A percentile compares a stretch with the other conserved stretches of the same genome.
These are phyloP conservation scores for Nasonovia ribisnigri DNA, from an alignment of 2,888 invertebrate genomes.

Conservation along the genomic window DNA sequence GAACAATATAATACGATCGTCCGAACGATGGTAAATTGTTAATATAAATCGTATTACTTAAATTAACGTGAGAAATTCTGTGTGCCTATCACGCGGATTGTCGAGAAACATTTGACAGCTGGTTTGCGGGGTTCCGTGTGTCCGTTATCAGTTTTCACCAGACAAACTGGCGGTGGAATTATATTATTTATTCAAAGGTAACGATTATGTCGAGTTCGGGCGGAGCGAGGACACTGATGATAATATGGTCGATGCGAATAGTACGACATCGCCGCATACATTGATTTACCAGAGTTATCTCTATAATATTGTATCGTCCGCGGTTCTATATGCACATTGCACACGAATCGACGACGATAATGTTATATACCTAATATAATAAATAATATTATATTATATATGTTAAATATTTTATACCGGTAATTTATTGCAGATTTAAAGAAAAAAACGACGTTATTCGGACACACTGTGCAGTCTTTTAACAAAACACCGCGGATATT, in stretches of 20 bases:
- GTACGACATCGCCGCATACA: background rate
- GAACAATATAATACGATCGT: background rate
- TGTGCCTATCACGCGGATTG: background rate
- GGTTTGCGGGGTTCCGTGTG: background rate
- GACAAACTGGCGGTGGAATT: background rate
- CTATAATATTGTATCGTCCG: background rate
- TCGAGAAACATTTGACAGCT: background rate
- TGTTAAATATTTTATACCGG: background rate
- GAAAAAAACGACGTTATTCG: background rate
- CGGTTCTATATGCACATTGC: background rate
- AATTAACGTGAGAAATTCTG: background rate
- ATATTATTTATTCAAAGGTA: background rate
- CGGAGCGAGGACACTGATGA: background rate
- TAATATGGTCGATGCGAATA: background rate
- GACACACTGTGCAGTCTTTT: no score
- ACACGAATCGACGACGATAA: background rate
- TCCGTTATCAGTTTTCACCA: background rate
- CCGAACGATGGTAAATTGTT: background rate
- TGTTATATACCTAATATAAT: no score
- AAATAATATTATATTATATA: background rate
- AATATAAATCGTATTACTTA: background rate
- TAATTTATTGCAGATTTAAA: background rate
- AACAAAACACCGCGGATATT: background rate
- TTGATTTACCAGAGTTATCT: background rate
- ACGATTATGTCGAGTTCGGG: background rate